phyloP scores from a whole-genome alignment of 2,797 vertebrate genomes.

The Orestias chungarensis region DNA sequence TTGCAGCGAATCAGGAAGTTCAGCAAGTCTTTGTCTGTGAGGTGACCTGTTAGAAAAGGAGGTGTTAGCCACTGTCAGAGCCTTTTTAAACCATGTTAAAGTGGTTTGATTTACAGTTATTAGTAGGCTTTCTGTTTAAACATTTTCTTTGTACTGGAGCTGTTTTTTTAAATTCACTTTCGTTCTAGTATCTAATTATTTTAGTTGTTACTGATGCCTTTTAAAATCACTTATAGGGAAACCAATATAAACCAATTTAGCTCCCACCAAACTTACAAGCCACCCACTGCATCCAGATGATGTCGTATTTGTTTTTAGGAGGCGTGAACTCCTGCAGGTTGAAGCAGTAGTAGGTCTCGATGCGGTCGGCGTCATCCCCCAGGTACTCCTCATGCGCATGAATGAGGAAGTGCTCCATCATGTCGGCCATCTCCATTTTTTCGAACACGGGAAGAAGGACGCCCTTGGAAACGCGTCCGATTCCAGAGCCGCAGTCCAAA shows the following conservation, averaged over 20 bases:
- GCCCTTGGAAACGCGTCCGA: conserved; percentile 91
- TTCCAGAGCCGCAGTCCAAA: conserved; percentile 92
- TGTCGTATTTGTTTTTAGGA: conserved; percentile 84
- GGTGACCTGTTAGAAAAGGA: conserved; percentile 79
- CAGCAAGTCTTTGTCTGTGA: conserved; percentile 93
- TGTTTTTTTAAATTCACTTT: not conserved
- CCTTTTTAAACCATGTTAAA: not conserved
- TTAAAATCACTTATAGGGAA: not conserved
- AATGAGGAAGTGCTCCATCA: conserved; percentile 93
- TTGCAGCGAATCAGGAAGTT: conserved; percentile 88
- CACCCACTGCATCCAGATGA: conserved; percentile 98
- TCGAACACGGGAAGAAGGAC: conserved; percentile 91
- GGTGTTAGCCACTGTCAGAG: too few relatives aligned
- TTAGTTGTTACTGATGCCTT: too few relatives aligned
- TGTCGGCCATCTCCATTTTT: conserved; percentile 91
- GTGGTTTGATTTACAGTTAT: not conserved
- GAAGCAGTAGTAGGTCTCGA: conserved; percentile 90
- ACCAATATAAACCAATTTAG: not conserved
- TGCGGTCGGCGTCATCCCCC: conserved; percentile 81
- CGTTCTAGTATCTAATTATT: not conserved
- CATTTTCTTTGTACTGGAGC: too few relatives aligned
- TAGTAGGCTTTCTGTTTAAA: not conserved
- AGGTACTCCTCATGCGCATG: conserved; percentile 91
- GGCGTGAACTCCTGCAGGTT: conserved; percentile 91
- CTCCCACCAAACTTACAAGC: conserved; percentile 83